phyloP scores from a whole-genome alignment of 2,888 invertebrate genomes.

The Neoscelio sp. region DNA sequence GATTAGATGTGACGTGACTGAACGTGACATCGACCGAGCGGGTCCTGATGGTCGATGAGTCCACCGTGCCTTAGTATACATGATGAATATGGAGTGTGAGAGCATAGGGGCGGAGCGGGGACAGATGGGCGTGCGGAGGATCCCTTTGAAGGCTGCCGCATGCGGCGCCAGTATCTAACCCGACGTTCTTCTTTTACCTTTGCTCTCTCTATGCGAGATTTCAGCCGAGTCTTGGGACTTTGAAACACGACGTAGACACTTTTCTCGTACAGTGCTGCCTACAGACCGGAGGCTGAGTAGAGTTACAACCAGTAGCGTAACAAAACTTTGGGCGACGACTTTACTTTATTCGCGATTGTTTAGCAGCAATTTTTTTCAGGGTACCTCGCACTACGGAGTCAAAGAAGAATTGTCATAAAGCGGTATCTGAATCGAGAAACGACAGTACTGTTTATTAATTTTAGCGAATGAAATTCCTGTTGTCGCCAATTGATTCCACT shows the following conservation, averaged over 20 bases:
- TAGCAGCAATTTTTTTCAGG: neutral
- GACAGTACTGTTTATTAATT: no score
- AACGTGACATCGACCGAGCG: conserved; percentile 75
- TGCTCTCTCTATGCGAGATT: conserved; percentile 68
- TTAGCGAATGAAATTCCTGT: no score
- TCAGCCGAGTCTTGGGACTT: conserved; percentile 63
- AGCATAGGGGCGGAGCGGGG: conserved; percentile 83
- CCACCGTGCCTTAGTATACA: conserved; percentile 73
- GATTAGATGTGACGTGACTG: conserved; percentile 76
- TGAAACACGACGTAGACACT: conserved; percentile 67
- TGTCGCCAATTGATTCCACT: no score
- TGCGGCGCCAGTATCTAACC: conserved; percentile 81
- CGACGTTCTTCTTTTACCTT: conserved; percentile 75
- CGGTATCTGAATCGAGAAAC: no score
- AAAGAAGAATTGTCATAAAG: no score
- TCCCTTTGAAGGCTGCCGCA: conserved; percentile 83
- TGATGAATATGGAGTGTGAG: conserved; percentile 81
- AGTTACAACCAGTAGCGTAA: conserved; percentile 63
- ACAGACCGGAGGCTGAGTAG: conserved; percentile 67
- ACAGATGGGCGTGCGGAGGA: conserved; percentile 83
- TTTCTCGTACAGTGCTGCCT: conserved; percentile 67
- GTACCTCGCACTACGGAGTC: no score
- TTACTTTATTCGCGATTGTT: conserved; percentile 27
- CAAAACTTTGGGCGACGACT: conserved; percentile 49
- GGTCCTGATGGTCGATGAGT: conserved; percentile 74